Conservation (phyloP, 2,113 vertebrate genomes). For the Ameiurus melas region DNA sequence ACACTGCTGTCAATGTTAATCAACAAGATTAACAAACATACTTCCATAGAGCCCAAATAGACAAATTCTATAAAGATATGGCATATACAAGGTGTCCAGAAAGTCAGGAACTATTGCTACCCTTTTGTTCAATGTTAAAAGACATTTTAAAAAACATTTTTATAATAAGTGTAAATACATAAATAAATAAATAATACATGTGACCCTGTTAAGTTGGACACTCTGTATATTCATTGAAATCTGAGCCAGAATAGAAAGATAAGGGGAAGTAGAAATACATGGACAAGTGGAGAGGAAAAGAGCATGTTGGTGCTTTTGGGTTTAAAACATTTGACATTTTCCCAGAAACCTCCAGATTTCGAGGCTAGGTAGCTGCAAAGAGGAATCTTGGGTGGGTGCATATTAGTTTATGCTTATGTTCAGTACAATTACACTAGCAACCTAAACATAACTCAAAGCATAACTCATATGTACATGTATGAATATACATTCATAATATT, state of each 20-base stretch:
- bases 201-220: too few species aligned
- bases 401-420: neutral
- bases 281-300: neutral
- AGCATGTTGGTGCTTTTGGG: neutral
- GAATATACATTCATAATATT: neutral
- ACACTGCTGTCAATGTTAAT: neutral
- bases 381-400: neutral
- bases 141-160: neutral
- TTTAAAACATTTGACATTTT: too few species aligned
- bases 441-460: neutral
- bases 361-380: neutral
- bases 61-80: neutral
- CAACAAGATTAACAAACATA: neutral
- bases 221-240: neutral
- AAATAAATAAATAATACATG: neutral
- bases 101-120: neutral
- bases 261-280: neutral
- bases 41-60: neutral
- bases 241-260: neutral
- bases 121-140: neutral
- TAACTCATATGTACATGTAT: neutral
- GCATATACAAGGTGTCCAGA: neutral
- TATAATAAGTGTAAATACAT: neutral
- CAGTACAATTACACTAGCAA: neutral
- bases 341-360: neutral